Conservation (phyloP, 2,888 invertebrate genomes). For the Maniola hyperantus region DNA sequence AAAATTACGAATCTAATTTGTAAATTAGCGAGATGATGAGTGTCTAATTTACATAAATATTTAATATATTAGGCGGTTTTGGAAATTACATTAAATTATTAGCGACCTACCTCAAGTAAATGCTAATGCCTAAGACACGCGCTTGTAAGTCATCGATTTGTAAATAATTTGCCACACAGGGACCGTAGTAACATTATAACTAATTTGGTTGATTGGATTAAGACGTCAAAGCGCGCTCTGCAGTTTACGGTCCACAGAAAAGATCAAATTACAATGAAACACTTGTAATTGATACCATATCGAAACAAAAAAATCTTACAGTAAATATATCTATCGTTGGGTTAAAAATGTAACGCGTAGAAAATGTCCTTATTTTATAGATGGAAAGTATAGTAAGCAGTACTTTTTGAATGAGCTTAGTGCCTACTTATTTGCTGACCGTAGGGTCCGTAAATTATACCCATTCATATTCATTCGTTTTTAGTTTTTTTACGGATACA, state of each 20-base stretch:
- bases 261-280: constrained; percentile 59
- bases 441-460: constrained; percentile 36
- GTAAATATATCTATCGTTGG: not conserved
- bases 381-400: not conserved
- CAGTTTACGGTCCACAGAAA: constrained; percentile 69
- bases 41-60: constrained; percentile 32
- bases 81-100: constrained; percentile 27
- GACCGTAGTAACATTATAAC: constrained; percentile 63
- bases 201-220: constrained; percentile 77
- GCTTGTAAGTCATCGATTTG: constrained; percentile 53
- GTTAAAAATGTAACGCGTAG: not conserved
- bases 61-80: constrained; percentile 26
- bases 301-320: not conserved
- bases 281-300: constrained; percentile 55
- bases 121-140: constrained; percentile 59
- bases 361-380: not conserved
- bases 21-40: not conserved
- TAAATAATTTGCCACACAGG: constrained; percentile 60
- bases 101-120: constrained; percentile 71
- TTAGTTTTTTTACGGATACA: constrained; percentile 36
- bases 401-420: too few species aligned
- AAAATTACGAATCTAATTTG: constrained; percentile 1
- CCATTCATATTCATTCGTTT: constrained; percentile 31
- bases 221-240: constrained; percentile 71
- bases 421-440: constrained; percentile 35